These are phyloP conservation scores for Neuroscelio doddi DNA, from an alignment of 2,888 invertebrate genomes.

Conservation along the genomic window DNA sequence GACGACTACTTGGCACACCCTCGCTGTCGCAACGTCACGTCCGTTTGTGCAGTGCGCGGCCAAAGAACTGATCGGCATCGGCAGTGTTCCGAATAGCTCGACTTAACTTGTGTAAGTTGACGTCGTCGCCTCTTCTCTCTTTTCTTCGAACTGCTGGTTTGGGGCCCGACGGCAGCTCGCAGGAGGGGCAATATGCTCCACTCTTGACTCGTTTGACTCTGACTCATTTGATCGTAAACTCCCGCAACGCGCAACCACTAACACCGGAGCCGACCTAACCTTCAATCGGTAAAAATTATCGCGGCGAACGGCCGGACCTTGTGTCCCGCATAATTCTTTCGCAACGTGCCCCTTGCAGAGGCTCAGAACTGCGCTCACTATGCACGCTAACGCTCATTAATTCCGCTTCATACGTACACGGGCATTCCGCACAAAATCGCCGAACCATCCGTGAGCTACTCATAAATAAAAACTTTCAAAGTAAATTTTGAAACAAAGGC, in stretches of 20 bases:
- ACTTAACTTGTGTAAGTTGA: constrained; percentile 46
- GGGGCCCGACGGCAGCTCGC: constrained; percentile 35
- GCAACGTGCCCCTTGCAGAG: constrained; percentile 45
- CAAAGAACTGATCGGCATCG: constrained; percentile 61
- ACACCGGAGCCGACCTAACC: constrained; percentile 50
- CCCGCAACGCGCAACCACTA: constrained; percentile 13
- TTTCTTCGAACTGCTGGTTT: constrained; percentile 44
- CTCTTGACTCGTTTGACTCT: constrained; percentile 45
- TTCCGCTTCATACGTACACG: constrained; percentile 11
- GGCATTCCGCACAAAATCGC: constrained; percentile 7
- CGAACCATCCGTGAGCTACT: constrained; percentile 11
- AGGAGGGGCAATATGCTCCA: constrained; percentile 49
- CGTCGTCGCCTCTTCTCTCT: constrained; percentile 59
- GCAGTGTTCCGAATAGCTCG: constrained; percentile 56
- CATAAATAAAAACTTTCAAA: no score
- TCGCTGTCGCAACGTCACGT: constrained; percentile 16
- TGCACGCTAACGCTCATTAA: no score
- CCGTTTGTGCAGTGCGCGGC: constrained; percentile 53
- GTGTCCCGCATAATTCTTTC: constrained; percentile 61
- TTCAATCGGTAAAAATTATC: constrained; percentile 61
- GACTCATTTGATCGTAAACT: constrained; percentile 48
- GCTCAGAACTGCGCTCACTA: constrained; percentile 23
- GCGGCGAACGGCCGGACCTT: constrained; percentile 62
- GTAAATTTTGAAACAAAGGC: no score
- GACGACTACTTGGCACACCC: neutral